Evolutionary conservation across 2,113 vertebrate genomes (phyloP).

Genomic region (Sula dactylatra): DNA sequence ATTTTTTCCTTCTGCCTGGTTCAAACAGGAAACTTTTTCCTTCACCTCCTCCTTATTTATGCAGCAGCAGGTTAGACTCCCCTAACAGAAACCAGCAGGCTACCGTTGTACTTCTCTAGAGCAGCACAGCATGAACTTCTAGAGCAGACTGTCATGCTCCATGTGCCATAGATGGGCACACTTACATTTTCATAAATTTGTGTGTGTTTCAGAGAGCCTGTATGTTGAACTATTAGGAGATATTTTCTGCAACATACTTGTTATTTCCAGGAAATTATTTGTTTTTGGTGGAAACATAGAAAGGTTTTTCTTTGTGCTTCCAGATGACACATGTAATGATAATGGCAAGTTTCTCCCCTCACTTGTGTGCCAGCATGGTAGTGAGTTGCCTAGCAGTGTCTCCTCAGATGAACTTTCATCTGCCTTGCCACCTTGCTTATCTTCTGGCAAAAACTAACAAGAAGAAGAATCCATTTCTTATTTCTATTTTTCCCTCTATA

Average conservation of each 20-base stretch:
- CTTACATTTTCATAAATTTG: fast-evolving
- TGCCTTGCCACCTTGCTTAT: not conserved
- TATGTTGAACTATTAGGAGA: not conserved
- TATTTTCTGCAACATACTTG: not conserved
- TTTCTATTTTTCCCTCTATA: not conserved
- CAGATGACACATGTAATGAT: fast-evolving
- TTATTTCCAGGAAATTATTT: not conserved
- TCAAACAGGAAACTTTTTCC: not conserved
- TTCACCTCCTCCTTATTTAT: not conserved
- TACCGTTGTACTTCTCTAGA: not conserved
- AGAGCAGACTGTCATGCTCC: not conserved
- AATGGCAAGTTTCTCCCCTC: not conserved
- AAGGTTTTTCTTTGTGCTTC: not conserved
- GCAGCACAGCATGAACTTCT: not conserved
- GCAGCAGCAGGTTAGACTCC: not conserved
- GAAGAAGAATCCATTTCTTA: not conserved
- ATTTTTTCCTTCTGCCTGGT: not conserved
- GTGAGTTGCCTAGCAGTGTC: fast-evolving
- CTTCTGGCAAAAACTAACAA: not conserved
- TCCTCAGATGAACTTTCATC: not conserved
- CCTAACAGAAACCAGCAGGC: not conserved
- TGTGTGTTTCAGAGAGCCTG: not conserved
- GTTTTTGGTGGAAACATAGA: fast-evolving
- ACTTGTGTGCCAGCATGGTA: not conserved
- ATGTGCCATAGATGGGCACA: not conserved